Percentiles rank a stretch among this genome's conserved stretches.
phyloP scores from a whole-genome alignment of 1,140 invertebrate species.

The Halictus rubicundus region DNA sequence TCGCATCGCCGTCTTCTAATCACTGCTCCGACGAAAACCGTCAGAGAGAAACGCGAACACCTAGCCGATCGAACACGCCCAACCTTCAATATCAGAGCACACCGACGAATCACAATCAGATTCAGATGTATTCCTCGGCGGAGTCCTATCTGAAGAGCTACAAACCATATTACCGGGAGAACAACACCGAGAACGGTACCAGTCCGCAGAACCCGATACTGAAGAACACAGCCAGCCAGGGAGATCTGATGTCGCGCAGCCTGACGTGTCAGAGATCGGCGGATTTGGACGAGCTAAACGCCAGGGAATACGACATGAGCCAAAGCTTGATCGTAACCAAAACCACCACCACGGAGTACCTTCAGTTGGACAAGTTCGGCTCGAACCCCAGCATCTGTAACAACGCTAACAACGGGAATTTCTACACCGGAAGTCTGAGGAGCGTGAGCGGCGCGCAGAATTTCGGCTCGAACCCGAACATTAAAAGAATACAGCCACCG shows the following conservation, averaged over 20 bases:
- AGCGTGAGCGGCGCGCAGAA: constrained; percentile 62
- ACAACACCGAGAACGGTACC: constrained; percentile 68
- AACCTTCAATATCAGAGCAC: constrained; percentile 53
- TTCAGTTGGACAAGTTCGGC: constrained; percentile 74
- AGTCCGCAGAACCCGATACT: constrained; percentile 16
- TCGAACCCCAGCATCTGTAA: constrained; percentile 73
- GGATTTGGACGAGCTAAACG: constrained; percentile 69
- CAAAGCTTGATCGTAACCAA: constrained; percentile 78
- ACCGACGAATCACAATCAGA: constrained; percentile 70
- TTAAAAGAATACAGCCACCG: constrained; percentile 75
- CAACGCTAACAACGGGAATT: constrained; percentile 51
- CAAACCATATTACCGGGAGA: constrained; percentile 65
- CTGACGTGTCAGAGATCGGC: constrained; percentile 67
- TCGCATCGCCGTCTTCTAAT: constrained; percentile 21
- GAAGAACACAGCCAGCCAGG: constrained; percentile 42
- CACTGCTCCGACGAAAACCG: constrained; percentile 58
- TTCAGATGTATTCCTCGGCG: constrained; percentile 66
- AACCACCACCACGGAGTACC: constrained; percentile 76
- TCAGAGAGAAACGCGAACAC: constrained; percentile 38
- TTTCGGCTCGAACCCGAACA: constrained; percentile 69
- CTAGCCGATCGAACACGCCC: constrained; percentile 63
- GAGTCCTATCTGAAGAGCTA: constrained; percentile 70
- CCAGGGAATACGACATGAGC: constrained; percentile 76
- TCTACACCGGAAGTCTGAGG: constrained; percentile 42
- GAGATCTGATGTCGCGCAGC: constrained; percentile 73